Evolutionary conservation across 2,797 vertebrate species (phyloP), one percentile per base, ranked within the genome.

Genomic region (Pipistrellus pipistrellus): DNA sequence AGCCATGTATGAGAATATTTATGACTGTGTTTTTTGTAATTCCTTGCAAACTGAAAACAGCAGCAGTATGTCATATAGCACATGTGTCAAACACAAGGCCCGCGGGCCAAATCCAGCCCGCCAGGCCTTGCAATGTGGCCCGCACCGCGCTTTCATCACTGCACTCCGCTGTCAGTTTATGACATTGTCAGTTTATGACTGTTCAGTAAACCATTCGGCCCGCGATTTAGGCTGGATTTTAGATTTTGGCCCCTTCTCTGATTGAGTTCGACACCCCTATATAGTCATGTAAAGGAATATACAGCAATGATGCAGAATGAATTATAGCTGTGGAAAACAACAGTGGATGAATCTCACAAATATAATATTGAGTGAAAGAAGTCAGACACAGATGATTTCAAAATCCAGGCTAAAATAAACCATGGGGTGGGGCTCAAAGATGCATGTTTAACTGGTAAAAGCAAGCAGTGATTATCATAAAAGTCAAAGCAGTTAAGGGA

Each of bases 401-500:
- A 38, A 90, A 94, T 66, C 2, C 8, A 72, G 51, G 25, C 59
- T 72, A n/a, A 95, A 90, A 72, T 76, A 81, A 94, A 59, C 44
- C 4, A 4, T n/a, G 62, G 53, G 30, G n/a, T 15, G 35, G 25
- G 6, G 1, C 20, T 85, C 57, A 30, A 78, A 76, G 55, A 69
- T 66, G 27, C n/a, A 17, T 55, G 14, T 81, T 85, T 55, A 57
- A 53, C 78, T 55, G 35, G 21, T 90, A 27, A 77, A 92, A 80
- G 14, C 68, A 85, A 73, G 82, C 92, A 83, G 44, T 88, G 73
- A 62, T 84, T 59, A 18, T 88, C 20, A 9, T 64, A 15, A 90
- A 85, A 91, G 51, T 48, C 41, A 57, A 83, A 88, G 15, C 48
- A 35, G 80, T 84, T 32, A 57, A 8, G 66, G 9, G 11, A 35